Conservation (phyloP, 2,797 vertebrate genomes). For the Micropoecilia bifurca region DNA sequence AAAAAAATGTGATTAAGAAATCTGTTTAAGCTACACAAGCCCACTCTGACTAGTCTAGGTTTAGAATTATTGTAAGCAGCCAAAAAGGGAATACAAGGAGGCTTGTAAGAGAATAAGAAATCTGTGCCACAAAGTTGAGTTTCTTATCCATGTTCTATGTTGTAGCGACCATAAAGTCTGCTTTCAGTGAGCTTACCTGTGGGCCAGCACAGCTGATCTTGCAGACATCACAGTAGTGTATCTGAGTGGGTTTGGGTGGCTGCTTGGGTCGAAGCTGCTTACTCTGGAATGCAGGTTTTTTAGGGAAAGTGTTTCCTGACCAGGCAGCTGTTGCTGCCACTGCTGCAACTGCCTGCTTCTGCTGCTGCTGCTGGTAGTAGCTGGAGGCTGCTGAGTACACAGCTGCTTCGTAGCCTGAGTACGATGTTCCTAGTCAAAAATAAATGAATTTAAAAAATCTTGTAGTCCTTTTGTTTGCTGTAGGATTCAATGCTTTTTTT, state of each 20-base stretch:
- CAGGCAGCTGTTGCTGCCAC: constrained; percentile 94
- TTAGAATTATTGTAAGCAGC: neutral
- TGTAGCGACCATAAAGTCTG: neutral
- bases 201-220: constrained; percentile 99
- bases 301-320: constrained; percentile 94
- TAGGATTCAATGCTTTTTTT: neutral
- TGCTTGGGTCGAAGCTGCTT: constrained; percentile 96
- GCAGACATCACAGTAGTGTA: constrained; percentile 98
- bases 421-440: constrained; percentile 88
- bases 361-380: constrained; percentile 95
- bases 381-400: constrained; percentile 97
- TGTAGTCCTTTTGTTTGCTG: neutral
- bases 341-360: constrained; percentile 87
- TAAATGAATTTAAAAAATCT: constrained; percentile 12
- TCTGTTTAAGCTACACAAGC: neutral
- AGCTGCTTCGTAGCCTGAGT: constrained; percentile 97
- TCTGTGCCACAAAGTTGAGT: neutral
- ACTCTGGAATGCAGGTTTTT: constrained; percentile 95
- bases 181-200: constrained; percentile 82
- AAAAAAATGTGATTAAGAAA: neutral
- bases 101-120: neutral
- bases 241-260: constrained; percentile 96
- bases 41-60: neutral
- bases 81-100: neutral
- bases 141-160: neutral